Evolutionary conservation across 2,797 vertebrate genomes (phyloP).

Genomic region (Hybognathus amarus): DNA sequence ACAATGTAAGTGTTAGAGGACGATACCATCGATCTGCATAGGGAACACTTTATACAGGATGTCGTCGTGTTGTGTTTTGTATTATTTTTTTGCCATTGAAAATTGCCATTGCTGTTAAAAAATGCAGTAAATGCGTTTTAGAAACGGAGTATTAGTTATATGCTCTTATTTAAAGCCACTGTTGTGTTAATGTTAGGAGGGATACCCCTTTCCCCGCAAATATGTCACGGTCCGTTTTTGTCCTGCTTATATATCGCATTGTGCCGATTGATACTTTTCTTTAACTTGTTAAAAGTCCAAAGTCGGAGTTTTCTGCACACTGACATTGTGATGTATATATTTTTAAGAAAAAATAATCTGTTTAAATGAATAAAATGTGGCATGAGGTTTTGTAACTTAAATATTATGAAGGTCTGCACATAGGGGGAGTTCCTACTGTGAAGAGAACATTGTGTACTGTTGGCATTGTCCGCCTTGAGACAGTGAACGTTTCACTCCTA

Average conservation of each 20-base stretch:
- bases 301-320: neutral
- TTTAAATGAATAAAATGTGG: neutral
- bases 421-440: constrained; percentile 4
- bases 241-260: constrained; percentile 10
- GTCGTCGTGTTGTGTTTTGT: neutral
- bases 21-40: neutral
- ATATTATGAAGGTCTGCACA: constrained; percentile 2
- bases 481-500: constrained; percentile 3
- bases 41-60: neutral
- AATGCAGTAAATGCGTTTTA: fast-evolving
- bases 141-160: neutral
- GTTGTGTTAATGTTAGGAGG: neutral
- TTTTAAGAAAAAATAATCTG: neutral
- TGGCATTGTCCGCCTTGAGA: constrained; percentile 26
- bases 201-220: neutral
- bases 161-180: neutral
- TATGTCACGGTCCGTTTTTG: constrained; percentile 31
- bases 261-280: constrained; percentile 1
- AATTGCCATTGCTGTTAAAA: neutral
- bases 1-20: constrained; percentile 27
- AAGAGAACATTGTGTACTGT: constrained; percentile 44
- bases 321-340: neutral
- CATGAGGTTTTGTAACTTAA: neutral
- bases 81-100: neutral
- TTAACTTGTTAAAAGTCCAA: neutral